phyloP scores from a whole-genome alignment of 1,140 invertebrate species.

The Fopius arisanus region DNA sequence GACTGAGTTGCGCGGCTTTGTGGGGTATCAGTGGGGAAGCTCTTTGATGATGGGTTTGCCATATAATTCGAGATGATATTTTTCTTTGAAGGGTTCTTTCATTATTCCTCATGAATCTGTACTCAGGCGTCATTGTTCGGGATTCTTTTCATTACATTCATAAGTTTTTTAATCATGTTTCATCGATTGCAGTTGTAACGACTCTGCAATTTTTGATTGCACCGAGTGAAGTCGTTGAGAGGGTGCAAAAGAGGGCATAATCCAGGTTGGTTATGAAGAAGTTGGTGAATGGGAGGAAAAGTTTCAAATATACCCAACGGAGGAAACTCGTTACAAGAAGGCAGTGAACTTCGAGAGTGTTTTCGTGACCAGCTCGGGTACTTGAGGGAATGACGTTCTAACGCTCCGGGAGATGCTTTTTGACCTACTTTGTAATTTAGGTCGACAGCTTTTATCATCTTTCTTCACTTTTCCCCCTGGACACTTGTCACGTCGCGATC shows the following conservation, averaged over 20 bases:
- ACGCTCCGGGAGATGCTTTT: conserved; percentile 57
- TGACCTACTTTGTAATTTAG: conserved; percentile 47
- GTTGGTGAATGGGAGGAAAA: neutral
- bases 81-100: neutral
- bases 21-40: neutral
- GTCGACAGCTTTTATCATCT: neutral
- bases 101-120: neutral
- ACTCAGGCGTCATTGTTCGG: neutral
- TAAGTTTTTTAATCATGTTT: neutral
- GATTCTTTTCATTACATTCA: neutral
- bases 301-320: conserved; percentile 16
- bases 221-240: neutral
- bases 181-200: neutral
- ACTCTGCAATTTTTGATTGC: no score
- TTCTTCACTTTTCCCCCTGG: neutral
- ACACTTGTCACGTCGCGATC: neutral
- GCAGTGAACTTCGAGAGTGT: conserved; percentile 10
- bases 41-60: conserved; percentile 22
- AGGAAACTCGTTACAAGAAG: neutral
- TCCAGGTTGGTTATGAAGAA: neutral
- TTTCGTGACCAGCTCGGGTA: conserved; percentile 16
- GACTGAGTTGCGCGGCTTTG: neutral
- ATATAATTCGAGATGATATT: conserved; percentile 17
- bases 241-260: neutral
- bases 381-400: conserved; percentile 19